A percentile compares a stretch with the other conserved stretches of the same genome.
Evolutionary conservation across 2,113 vertebrate genomes (phyloP).

Genomic region (Embiotoca jacksoni): DNA sequence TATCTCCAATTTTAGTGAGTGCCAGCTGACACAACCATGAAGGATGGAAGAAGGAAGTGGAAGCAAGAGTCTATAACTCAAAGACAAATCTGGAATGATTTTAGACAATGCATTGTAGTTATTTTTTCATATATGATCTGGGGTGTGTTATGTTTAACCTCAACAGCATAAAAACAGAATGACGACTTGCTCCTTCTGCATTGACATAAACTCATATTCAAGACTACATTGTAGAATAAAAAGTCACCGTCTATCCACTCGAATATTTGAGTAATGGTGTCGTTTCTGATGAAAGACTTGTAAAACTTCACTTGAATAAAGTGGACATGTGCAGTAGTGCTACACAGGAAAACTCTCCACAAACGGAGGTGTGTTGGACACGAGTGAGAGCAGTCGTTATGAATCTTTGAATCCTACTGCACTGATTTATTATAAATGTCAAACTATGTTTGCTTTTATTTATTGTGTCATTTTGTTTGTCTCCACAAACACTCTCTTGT

Average conservation of each 20-base stretch:
- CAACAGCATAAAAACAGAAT: slow-evolving; percentile 2
- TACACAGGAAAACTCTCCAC: too few relatives aligned
- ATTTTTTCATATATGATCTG: slow-evolving; percentile 28
- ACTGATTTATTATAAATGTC: neutral
- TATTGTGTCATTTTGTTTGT: too few relatives aligned
- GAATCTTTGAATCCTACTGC: too few relatives aligned
- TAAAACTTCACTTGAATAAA: too few relatives aligned
- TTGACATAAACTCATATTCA: neutral
- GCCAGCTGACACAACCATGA: neutral
- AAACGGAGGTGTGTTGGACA: too few relatives aligned
- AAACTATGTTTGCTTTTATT: slow-evolving; percentile 1
- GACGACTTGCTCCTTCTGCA: neutral
- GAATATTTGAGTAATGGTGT: too few relatives aligned
- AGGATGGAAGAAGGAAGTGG: slow-evolving; percentile 5
- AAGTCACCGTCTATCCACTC: too few relatives aligned
- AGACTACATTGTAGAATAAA: too few relatives aligned
- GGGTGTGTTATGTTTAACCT: slow-evolving; percentile 5
- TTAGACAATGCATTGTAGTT: neutral
- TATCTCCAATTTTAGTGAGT: slow-evolving; percentile 10
- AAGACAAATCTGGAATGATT: slow-evolving; percentile 40
- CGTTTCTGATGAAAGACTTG: too few relatives aligned
- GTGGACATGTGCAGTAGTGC: too few relatives aligned
- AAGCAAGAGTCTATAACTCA: slow-evolving; percentile 1
- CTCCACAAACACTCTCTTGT: too few relatives aligned
- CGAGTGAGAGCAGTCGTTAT: too few relatives aligned